Percentiles rank a stretch among this genome's conserved stretches.
These are phyloP conservation scores for Syrista parreyssii DNA, from an alignment of 2,888 invertebrate species.

Conservation along the genomic window DNA sequence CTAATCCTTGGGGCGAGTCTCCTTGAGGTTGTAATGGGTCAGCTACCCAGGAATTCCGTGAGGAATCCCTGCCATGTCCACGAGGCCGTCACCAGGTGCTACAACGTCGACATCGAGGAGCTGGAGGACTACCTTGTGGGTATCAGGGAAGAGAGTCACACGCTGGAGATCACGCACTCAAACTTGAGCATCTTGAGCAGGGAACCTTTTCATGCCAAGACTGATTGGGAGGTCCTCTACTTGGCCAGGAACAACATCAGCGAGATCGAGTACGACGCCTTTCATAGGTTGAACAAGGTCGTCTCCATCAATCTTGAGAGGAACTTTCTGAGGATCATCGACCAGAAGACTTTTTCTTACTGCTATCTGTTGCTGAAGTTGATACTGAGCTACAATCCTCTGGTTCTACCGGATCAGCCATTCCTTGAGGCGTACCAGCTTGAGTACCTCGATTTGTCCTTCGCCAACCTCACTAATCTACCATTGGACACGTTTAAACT, in stretches of 20 bases:
- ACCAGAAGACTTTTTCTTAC: constrained; percentile 17
- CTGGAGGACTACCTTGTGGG: constrained; percentile 4
- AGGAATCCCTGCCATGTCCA: constrained; percentile 12
- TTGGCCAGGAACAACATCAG: constrained; percentile 15
- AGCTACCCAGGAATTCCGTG: not conserved
- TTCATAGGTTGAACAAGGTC: constrained; percentile 13
- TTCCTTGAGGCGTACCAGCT: constrained; percentile 20
- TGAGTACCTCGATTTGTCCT: constrained; percentile 20
- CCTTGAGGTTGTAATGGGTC: not conserved
- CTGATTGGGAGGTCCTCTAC: constrained; percentile 20
- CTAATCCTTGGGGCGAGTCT: constrained; percentile 17
- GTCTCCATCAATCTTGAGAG: constrained; percentile 18
- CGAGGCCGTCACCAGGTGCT: constrained; percentile 19
- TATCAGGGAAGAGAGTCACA: constrained; percentile 14
- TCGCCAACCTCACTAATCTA: constrained; percentile 15
- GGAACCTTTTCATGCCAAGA: constrained; percentile 15
- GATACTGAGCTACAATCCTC: constrained; percentile 17
- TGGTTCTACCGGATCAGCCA: constrained; percentile 5
- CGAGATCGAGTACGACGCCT: constrained; percentile 17
- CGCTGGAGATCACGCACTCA: constrained; percentile 19
- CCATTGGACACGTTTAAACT: constrained; percentile 14
- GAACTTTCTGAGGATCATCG: constrained; percentile 11
- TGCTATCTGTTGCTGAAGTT: constrained; percentile 20
- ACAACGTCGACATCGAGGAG: constrained; percentile 19
- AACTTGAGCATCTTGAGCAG: constrained; percentile 11